A percentile compares a stretch with the other conserved stretches of the same genome.
Conservation (phyloP, 2,888 invertebrate species). For the Dasypolia templi region DNA sequence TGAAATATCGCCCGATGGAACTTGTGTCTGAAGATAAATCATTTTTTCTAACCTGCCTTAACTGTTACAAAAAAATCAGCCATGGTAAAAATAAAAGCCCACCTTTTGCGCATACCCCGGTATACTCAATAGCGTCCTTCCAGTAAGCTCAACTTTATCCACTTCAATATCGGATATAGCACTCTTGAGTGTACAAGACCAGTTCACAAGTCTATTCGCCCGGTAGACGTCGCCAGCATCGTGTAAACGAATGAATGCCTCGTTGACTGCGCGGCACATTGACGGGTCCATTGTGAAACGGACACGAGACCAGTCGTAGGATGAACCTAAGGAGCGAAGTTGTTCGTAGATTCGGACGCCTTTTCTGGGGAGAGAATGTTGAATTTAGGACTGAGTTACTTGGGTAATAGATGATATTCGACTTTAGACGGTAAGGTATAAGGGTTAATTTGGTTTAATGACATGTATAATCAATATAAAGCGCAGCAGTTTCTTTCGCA, state of each 20-base stretch:
- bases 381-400: not conserved
- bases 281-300: constrained; percentile 99
- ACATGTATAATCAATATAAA: too few relatives aligned
- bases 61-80: not conserved
- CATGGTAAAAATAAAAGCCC: not conserved
- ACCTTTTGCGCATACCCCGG: constrained; percentile 97
- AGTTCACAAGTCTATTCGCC: constrained; percentile 98
- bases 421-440: not conserved
- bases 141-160: constrained; percentile 97
- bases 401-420: not conserved
- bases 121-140: constrained; percentile 95
- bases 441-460: not conserved
- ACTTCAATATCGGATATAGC: constrained; percentile 99
- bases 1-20: not conserved
- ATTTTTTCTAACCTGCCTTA: not conserved
- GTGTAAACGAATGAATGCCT: constrained; percentile 97
- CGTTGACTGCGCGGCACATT: constrained; percentile 96
- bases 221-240: constrained; percentile 97
- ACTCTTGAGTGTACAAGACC: constrained; percentile 99
- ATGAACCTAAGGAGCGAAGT: constrained; percentile 96
- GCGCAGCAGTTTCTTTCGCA: too few relatives aligned
- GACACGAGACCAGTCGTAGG: constrained; percentile 98
- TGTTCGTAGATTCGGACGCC: constrained; percentile 95
- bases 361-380: constrained; percentile 88
- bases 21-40: not conserved